Evolutionary conservation across 2,888 invertebrate species (phyloP), one percentile per base, ranked within the genome.

Genomic region (Diachrysia chrysitis): DNA sequence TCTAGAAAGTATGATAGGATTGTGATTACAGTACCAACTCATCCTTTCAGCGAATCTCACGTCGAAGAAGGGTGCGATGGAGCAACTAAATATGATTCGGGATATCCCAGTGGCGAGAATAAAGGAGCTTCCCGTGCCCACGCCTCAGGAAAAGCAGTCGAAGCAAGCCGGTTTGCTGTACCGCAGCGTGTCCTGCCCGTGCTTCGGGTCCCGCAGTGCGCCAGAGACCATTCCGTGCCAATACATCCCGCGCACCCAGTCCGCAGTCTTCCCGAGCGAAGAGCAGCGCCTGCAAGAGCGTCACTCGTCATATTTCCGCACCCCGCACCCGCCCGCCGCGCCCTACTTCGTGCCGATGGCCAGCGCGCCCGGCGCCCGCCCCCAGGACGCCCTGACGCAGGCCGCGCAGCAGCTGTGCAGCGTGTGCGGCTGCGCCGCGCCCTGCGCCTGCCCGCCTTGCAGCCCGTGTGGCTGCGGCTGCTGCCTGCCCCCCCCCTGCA

Each of bases 11-110:
- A 29, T 67, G 73, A 67, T 81, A 83, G 83, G 83, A 83, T 81
- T 81, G 78, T 79, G 79, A 86, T 85, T 85, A 90, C 81, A 89
- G 83, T 84, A 73, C 76, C 32, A 65, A 32, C 83, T 89, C 86
- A 86, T 92, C 88, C 87, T 93, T 93, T 92, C 92, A 93, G 93
- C 89, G 67, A 89, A 84, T 81, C 73, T 78, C 72, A 64, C 80
- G 78, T 81, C 72, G 88, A 87, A 82, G 88, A 89, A 83, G 83
- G 82, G 75, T 73, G 78, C 85, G 78, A 81, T 81, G 83, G 85
- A 86, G 73, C 82, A 80, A 76, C 80, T 79, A 66, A 81, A 75
- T 69, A 71, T 78, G 65, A 69, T 74, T 65, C 83, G 78, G 23
- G 83, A 81, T 66, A 69, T 82, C 55, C 84, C 81, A 61, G 68